Evolutionary conservation across 2,888 invertebrate genomes (phyloP).

Genomic region (Bhutanitis thaidina): DNA sequence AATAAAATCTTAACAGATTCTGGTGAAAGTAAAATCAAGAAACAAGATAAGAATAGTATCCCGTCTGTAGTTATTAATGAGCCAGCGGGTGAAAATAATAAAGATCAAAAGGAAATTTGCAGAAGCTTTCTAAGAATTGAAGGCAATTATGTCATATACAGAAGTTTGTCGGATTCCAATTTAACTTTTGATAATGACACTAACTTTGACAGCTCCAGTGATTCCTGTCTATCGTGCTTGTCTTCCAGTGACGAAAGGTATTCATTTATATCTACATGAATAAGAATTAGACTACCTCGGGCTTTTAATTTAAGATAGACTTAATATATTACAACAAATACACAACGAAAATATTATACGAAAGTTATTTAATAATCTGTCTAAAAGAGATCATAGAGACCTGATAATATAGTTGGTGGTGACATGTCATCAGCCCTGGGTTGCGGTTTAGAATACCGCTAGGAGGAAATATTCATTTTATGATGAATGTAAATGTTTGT

Average conservation of each 20-base stretch:
- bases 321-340: too few species aligned
- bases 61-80: constrained; percentile 59
- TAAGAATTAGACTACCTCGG: too few species aligned
- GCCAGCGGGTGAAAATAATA: constrained; percentile 36
- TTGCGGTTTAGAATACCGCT: too few species aligned
- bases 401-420: too few species aligned
- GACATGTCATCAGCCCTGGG: too few species aligned
- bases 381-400: too few species aligned
- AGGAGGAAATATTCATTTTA: too few species aligned
- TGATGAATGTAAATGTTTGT: too few species aligned
- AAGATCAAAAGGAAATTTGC: constrained; percentile 45
- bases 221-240: constrained; percentile 53
- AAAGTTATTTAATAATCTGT: too few species aligned
- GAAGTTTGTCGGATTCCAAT: constrained; percentile 54
- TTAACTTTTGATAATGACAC: constrained; percentile 45
- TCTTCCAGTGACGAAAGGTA: constrained; percentile 65
- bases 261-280: too few species aligned
- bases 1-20: constrained; percentile 40
- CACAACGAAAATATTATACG: too few species aligned
- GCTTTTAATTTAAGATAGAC: too few species aligned
- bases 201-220: constrained; percentile 49
- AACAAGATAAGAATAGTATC: constrained; percentile 33
- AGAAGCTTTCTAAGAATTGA: constrained; percentile 55
- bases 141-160: constrained; percentile 46
- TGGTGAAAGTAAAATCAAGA: constrained; percentile 25